Conservation (phyloP, 1,140 invertebrate genomes). For the Lepeophtheirus salmonis region DNA sequence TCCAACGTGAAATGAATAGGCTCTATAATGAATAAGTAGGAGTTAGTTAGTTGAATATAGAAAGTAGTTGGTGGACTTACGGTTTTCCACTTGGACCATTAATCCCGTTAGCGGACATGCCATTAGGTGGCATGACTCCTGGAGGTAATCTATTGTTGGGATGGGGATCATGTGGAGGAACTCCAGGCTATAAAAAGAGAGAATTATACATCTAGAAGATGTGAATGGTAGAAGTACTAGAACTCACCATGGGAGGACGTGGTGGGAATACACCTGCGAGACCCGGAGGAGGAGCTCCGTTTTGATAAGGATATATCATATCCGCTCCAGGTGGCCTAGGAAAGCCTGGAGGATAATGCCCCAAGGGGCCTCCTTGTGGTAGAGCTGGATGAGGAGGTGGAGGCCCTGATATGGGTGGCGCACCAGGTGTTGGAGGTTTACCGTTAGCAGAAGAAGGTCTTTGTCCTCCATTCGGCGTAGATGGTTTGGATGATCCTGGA, state of each 20-base stretch:
- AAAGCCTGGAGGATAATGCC: conserved; percentile 1
- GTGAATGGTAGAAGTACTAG: background rate
- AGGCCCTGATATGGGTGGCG: background rate
- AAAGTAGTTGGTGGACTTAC: conserved; percentile 39
- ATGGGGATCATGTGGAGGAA: conserved; percentile 3
- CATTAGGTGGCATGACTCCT: conserved; percentile 6
- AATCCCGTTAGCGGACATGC: conserved; percentile 7
- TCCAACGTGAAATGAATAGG: conserved; percentile 43
- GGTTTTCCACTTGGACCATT: conserved; percentile 66
- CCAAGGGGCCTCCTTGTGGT: background rate
- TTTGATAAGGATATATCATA: conserved; percentile 1
- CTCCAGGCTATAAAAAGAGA: conserved; percentile 6
- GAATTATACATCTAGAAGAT: background rate
- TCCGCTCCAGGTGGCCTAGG: background rate
- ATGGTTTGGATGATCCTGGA: conserved; percentile 11
- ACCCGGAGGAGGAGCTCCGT: background rate
- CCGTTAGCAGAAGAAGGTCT: conserved; percentile 7
- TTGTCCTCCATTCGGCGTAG: conserved; percentile 3
- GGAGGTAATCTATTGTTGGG: background rate
- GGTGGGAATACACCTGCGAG: conserved; percentile 2
- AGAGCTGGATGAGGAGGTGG: background rate
- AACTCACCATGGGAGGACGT: conserved; percentile 6
- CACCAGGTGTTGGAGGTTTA: background rate
- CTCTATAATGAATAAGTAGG: conserved; percentile 26
- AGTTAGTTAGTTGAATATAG: background rate